phyloP scores from a whole-genome alignment of 2,797 vertebrate genomes.

The Ctenosaura bakeri region DNA sequence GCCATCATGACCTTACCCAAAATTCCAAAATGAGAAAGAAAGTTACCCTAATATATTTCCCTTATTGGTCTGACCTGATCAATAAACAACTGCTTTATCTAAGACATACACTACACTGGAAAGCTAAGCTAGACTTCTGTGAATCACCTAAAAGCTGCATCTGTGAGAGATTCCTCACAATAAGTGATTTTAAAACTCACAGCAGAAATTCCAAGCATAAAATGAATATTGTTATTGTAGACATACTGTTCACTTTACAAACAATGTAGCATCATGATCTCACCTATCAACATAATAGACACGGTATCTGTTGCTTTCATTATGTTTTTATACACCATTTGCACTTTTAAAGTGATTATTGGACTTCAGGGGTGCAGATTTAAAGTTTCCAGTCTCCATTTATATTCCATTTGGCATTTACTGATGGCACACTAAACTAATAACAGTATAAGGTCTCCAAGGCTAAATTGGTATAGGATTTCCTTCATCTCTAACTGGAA shows the following conservation, averaged over 20 bases:
- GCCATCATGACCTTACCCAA: fast-evolving
- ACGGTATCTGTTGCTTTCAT: neutral
- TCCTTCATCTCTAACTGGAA: neutral
- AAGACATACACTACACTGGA: neutral
- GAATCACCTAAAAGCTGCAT: neutral
- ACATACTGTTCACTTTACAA: neutral
- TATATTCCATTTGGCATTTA: neutral
- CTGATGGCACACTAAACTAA: neutral
- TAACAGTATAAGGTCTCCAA: neutral
- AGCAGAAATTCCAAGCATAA: neutral
- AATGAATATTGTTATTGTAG: neutral
- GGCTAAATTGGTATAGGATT: neutral
- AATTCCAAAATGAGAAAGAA: neutral
- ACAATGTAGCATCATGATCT: neutral
- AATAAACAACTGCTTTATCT: neutral
- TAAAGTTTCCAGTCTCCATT: neutral
- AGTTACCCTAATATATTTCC: neutral
- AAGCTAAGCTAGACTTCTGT: neutral
- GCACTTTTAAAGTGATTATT: neutral
- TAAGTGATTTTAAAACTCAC: neutral
- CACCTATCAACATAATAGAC: neutral
- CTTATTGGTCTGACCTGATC: neutral
- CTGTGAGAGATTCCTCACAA: neutral
- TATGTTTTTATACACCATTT: neutral
- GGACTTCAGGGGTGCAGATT: neutral